Evolutionary conservation across 1,140 invertebrate species (phyloP), one percentile per base, ranked within the genome.

Genomic region (Conus ventricosus): DNA sequence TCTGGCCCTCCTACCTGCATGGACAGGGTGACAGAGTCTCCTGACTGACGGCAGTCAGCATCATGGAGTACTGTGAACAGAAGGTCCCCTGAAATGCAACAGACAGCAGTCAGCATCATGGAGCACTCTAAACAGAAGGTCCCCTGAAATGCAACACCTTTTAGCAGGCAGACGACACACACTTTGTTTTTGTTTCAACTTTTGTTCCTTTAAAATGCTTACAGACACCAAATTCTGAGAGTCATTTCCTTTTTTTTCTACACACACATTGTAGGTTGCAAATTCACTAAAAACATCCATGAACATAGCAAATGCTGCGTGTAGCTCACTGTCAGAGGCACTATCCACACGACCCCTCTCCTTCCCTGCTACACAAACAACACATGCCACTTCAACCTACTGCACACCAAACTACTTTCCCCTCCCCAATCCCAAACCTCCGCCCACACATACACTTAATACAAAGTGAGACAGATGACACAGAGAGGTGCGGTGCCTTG

Each of bases 1-100:
- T 39, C 39, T 39, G 39, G 39, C 39, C 39, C 3, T 39, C 80
- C 15, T 90, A 92, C 91, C 91, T 92, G 87, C 90, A 92, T 90
- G 53, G 39, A 88, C 17, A 92, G 88, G 11, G 89, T 63, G 23
- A 90, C 71, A n/a, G 75, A 88, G 23, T 85, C 88, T 23, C 87
- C 83, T 67, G 71, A 55, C 2, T 85, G 57, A 4, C n/a, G 53
- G 60, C 27, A 57, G 54, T 63, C 11, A 23, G 15, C 55, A 63
- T 63, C 83, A 83, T 67, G 54, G 23, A 88, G n/a, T 51, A 88
- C 86, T 55, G 71, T 53, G 25, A 89, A 87, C 84, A 85, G 75
- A 20, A 90, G 57, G 63, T 89, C 80, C 84, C 84, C 84, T 67
- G 87, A 17, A 81, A 89, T 27, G 54, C 81, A 27, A 67, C 60